Conservation (phyloP, 2,888 invertebrate genomes). For the Callimorpha dominula region DNA sequence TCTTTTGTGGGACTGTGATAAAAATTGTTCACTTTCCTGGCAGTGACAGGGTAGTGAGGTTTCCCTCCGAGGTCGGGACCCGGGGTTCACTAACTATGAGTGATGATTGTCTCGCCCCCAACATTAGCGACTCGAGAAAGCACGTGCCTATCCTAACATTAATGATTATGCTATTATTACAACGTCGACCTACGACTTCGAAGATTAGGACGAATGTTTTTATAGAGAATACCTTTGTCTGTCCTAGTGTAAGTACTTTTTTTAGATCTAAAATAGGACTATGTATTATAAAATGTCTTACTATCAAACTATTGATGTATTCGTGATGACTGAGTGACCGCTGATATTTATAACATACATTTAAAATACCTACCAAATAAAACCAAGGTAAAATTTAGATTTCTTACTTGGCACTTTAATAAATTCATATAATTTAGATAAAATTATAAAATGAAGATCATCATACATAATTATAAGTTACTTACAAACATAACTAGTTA, state of each 20-base stretch:
- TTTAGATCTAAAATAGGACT: not conserved
- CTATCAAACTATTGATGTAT: too few relatives aligned
- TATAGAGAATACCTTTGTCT: not conserved
- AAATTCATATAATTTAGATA: too few relatives aligned
- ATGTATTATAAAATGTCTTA: too few relatives aligned
- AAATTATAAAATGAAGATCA: not conserved
- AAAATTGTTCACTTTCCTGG: slow-evolving; percentile 79
- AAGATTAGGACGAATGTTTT: slow-evolving; percentile 27
- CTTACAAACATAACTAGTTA: not conserved
- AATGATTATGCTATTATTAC: slow-evolving; percentile 66
- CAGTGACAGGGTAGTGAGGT: slow-evolving; percentile 64
- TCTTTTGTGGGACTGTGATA: slow-evolving; percentile 81
- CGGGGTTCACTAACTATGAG: slow-evolving; percentile 78
- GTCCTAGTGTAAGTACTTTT: too few relatives aligned
- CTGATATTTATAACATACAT: too few relatives aligned
- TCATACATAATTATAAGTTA: not conserved
- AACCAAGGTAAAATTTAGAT: too few relatives aligned
- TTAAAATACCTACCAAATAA: too few relatives aligned
- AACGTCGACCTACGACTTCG: slow-evolving; percentile 38
- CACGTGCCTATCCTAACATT: slow-evolving; percentile 70
- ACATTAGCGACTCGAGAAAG: slow-evolving; percentile 67
- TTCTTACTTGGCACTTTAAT: too few relatives aligned
- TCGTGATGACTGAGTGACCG: too few relatives aligned
- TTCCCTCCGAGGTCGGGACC: slow-evolving; percentile 58
- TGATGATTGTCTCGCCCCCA: slow-evolving; percentile 79